A percentile compares a stretch with the other conserved stretches of the same genome.
Evolutionary conservation across 2,797 vertebrate genomes (phyloP).

Genomic region (Hippocampus kuda): DNA sequence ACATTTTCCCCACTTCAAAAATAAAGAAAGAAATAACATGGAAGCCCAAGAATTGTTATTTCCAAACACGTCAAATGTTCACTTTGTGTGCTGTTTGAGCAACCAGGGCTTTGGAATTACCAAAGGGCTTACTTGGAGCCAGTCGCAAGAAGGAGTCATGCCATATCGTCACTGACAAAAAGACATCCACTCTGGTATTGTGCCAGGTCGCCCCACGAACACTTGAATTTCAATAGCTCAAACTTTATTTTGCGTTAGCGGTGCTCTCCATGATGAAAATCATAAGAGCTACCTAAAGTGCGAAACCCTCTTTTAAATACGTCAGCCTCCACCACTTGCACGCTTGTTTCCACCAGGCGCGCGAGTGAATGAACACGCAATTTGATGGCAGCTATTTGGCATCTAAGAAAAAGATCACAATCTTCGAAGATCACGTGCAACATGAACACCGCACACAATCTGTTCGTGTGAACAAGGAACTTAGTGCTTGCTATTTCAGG

Average conservation of each 20-base stretch:
- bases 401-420: not conserved
- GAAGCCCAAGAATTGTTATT: too few relatives aligned
- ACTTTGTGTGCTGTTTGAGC: not conserved
- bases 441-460: not conserved
- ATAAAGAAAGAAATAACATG: too few relatives aligned
- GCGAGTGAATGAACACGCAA: too few relatives aligned
- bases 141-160: not conserved
- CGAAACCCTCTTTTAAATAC: not conserved
- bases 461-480: not conserved
- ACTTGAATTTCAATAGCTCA: not conserved
- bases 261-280: not conserved
- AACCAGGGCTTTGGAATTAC: not conserved
- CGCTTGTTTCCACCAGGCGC: not conserved
- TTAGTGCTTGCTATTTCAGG: not conserved
- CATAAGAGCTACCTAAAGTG: not conserved
- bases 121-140: not conserved
- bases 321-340: not conserved
- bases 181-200: not conserved
- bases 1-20: not conserved
- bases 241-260: not conserved
- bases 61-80: not conserved
- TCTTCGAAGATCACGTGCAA: not conserved
- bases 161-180: not conserved
- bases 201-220: not conserved
- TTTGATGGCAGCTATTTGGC: not conserved